A percentile compares a stretch with the other conserved stretches of the same genome.
phyloP scores from a whole-genome alignment of 2,888 invertebrate genomes.

The Furcula furcula region DNA sequence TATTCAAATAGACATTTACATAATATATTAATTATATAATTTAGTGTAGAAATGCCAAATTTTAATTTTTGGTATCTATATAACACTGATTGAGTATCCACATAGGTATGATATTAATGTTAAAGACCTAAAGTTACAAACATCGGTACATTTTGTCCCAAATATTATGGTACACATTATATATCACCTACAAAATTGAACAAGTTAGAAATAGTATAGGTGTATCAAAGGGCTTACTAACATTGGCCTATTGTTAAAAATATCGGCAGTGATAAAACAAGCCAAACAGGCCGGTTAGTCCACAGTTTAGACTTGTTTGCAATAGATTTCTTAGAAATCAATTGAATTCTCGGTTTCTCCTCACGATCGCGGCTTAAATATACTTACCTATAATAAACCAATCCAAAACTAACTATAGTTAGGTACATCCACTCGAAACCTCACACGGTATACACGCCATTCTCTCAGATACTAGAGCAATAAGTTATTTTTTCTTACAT shows the following conservation, averaged over 20 bases:
- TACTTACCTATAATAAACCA: conserved; percentile 45
- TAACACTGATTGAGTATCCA: conserved; percentile 76
- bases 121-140: conserved; percentile 68
- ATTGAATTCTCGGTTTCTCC: conserved; percentile 24
- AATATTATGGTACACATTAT: conserved; percentile 76
- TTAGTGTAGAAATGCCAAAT: conserved; percentile 77
- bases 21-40: conserved; percentile 57
- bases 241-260: conserved; percentile 61
- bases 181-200: conserved; percentile 80
- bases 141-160: conserved; percentile 68
- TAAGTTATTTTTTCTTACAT: conserved; percentile 59
- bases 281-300: conserved; percentile 53
- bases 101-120: conserved; percentile 51
- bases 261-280: conserved; percentile 78
- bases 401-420: conserved; percentile 54
- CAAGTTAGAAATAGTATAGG: conserved; percentile 79
- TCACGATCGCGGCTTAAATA: conserved; percentile 45
- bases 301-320: conserved; percentile 23
- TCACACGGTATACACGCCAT: conserved; percentile 60
- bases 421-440: conserved; percentile 62
- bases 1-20: conserved; percentile 81
- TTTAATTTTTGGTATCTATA: conserved; percentile 71
- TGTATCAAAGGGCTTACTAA: conserved; percentile 77
- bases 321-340: conserved; percentile 28
- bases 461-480: conserved; percentile 58